Base-by-base conservation (phyloP, 2,888 invertebrate genomes). In the Drosophila mayaguana region DNA sequence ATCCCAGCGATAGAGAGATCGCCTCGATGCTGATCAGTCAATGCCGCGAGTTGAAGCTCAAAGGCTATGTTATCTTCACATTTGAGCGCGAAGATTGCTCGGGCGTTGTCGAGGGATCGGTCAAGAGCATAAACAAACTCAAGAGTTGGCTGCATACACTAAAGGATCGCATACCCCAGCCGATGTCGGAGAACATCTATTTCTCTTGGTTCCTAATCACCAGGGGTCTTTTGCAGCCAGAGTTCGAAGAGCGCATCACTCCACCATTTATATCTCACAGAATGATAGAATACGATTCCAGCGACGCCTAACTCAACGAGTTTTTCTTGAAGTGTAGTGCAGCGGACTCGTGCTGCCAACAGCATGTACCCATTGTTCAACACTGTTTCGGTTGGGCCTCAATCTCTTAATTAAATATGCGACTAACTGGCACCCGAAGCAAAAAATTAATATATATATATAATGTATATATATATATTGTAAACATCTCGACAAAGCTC, bases 341-440 rank as follows among this genome's bases (percentile, higher is more conserved):
- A 59, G 61, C 51, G n/a, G 74, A 78, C 89, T 87, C 84, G 87
- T 82, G 89, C 86, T 82, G 75, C 53, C 71, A 75, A 83, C 80
- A 84, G 69, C 80, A 43, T 79, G 81, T 82, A 79, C 77, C 79
- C 83, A 83, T 89, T 86, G 89, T 87, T 89, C 83, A 83, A 90
- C 82, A 91, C 85, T 83, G 81, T 85, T 81, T 32, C 18, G 5
- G n/a, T 28, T 70, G 81, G 57, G 68, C 54, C 81, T 90, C 90
- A 91, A 91, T 91, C 90, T 86, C 91, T 91, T 91, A 91, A 91
- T 91, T 91, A 91, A 91, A 91, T 91, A 87, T 84, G 81, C 89
- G 79, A 80, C 86, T 70, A 79, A 86, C 83, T 88, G 79, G 74
- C 66, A 72, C 77, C 67, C 71, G 71, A 50, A 62, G 54, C 53